Percentiles rank a stretch among this genome's conserved stretches.
Conservation (phyloP, 2,888 invertebrate species). For the Phlogophora meticulosa region DNA sequence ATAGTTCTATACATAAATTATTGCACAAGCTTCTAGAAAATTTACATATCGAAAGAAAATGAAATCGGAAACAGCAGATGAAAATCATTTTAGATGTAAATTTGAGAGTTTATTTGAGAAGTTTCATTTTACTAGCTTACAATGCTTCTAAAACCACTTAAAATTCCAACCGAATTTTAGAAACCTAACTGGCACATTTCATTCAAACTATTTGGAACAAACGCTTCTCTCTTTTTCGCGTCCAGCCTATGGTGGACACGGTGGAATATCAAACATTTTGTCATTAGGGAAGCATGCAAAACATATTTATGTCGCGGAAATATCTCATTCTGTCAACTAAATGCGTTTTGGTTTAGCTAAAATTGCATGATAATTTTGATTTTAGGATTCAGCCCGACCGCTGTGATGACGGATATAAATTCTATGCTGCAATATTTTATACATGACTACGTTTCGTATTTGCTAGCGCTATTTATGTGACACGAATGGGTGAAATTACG, state of each 20-base stretch:
- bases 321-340: constrained; percentile 87
- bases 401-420: constrained; percentile 79
- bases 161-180: constrained; percentile 70
- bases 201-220: constrained; percentile 64
- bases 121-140: constrained; percentile 33
- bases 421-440: constrained; percentile 57
- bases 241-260: constrained; percentile 59
- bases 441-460: constrained; percentile 47
- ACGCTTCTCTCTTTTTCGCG: constrained; percentile 63
- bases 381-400: constrained; percentile 77
- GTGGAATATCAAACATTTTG: constrained; percentile 74
- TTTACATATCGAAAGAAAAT: background rate
- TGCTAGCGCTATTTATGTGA: constrained; percentile 52
- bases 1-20: constrained; percentile 57
- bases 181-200: constrained; percentile 42
- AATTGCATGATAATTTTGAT: constrained; percentile 89
- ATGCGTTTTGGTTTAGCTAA: constrained; percentile 86
- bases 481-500: constrained; percentile 63
- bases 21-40: constrained; percentile 31
- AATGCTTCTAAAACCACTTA: constrained; percentile 75
- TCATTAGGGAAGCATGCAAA: constrained; percentile 77
- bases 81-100: too few relatives aligned
- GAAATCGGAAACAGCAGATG: background rate
- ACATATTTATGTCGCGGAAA: constrained; percentile 78
- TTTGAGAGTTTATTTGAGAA: too few relatives aligned